Evolutionary conservation across 2,797 vertebrate genomes (phyloP).

Genomic region (Australoheros facetus): DNA sequence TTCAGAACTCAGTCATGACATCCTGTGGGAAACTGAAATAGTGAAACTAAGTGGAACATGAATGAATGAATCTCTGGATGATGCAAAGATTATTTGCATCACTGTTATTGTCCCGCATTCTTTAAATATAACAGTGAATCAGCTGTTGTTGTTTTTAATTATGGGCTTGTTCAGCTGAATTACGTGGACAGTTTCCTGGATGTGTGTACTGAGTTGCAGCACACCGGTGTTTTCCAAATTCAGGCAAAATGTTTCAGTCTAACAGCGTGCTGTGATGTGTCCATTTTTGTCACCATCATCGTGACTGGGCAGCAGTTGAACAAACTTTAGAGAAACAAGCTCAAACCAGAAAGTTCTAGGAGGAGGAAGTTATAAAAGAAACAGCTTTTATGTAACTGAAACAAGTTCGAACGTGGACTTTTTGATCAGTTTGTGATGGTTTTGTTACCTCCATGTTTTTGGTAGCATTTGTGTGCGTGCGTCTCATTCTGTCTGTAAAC

Average conservation of each 20-base stretch:
- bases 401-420: neutral
- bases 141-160: neutral
- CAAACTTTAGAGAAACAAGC: neutral
- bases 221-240: conserved; percentile 27
- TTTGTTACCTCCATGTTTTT: neutral
- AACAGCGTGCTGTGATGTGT: neutral
- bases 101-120: neutral
- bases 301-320: neutral
- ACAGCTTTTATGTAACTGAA: neutral
- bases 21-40: neutral
- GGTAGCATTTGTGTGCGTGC: no score
- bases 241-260: neutral
- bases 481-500: no score
- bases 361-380: neutral
- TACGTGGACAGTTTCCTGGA: conserved; percentile 10
- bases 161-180: neutral
- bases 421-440: neutral
- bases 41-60: conserved; percentile 11
- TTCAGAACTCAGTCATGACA: fast-evolving
- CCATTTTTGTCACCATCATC: conserved; percentile 16
- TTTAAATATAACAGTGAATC: conserved; percentile 24
- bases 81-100: neutral
- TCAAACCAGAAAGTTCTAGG: neutral
- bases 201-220: neutral
- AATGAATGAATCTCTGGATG: neutral